phyloP scores from a whole-genome alignment of 2,888 invertebrate genomes.

The Eilema caniola region DNA sequence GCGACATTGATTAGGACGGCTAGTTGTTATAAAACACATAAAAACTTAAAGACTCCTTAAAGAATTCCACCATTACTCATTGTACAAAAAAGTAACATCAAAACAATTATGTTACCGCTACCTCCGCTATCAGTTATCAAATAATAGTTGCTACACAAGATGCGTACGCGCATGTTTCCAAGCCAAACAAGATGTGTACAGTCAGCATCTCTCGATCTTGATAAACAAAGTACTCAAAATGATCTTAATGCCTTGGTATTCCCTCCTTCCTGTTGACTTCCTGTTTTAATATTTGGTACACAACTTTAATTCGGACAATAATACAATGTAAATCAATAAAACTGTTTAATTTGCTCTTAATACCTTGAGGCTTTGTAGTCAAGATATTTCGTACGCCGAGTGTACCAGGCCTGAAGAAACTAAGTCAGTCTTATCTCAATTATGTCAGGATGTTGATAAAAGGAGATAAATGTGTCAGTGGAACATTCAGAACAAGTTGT shows the following conservation, averaged over 20 bases:
- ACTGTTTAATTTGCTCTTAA: no score
- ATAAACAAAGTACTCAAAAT: no score
- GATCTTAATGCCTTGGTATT: no score
- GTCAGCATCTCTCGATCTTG: no score
- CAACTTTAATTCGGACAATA: no score
- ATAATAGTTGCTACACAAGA: neutral
- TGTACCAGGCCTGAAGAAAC: slow-evolving; percentile 5
- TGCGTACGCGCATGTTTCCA: slow-evolving; percentile 9
- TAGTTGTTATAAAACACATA: neutral
- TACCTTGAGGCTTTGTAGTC: no score
- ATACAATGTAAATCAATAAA: no score
- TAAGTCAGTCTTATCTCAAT: slow-evolving; percentile 40
- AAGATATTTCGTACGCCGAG: no score
- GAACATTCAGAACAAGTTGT: slow-evolving; percentile 24
- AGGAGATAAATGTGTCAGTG: slow-evolving; percentile 49
- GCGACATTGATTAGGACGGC: no score
- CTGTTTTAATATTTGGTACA: no score
- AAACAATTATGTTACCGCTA: neutral
- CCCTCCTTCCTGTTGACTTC: no score
- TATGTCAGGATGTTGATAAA: slow-evolving; percentile 52
- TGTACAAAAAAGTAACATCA: neutral
- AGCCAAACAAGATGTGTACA: slow-evolving; percentile 2
- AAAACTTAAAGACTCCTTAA: neutral
- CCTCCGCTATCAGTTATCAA: neutral
- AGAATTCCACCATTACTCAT: neutral